Conservation (phyloP, 2,113 vertebrate species). For the Cinclus mexicanus region DNA sequence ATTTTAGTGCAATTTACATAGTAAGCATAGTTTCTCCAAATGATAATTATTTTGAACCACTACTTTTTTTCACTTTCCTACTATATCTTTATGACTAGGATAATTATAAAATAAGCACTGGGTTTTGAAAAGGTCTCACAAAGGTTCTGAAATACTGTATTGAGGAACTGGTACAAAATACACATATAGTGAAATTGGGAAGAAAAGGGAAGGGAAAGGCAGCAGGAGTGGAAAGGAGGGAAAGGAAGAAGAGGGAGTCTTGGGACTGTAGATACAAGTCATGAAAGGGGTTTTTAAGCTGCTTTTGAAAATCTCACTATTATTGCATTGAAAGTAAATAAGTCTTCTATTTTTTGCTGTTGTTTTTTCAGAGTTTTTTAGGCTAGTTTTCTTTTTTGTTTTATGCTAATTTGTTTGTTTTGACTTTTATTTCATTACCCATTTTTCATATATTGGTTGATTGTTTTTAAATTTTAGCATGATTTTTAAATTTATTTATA, state of each 20-base stretch:
- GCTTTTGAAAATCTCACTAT: background rate
- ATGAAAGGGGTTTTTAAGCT: background rate
- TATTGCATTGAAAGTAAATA: background rate
- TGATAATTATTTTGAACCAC: background rate
- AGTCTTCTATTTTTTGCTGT: background rate
- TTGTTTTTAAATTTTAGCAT: background rate
- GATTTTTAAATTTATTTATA: background rate
- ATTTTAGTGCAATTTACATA: background rate
- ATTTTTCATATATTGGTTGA: background rate
- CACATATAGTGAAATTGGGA: rapidly evolving
- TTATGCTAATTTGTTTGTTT: background rate
- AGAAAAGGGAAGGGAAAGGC: background rate
- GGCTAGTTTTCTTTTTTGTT: no score
- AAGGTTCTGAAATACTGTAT: background rate
- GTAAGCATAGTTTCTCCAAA: background rate
- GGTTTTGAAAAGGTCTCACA: background rate
- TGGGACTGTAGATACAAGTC: background rate
- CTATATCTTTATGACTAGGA: background rate
- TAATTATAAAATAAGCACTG: background rate
- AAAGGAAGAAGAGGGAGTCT: background rate
- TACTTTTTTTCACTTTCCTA: background rate
- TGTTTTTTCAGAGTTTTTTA: background rate
- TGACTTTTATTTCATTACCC: background rate
- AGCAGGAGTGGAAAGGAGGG: rapidly evolving
- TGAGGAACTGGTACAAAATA: background rate